Percentiles rank a stretch among this genome's conserved stretches.
Conservation (phyloP, 1,140 invertebrate genomes). For the Whitmania pigra region DNA sequence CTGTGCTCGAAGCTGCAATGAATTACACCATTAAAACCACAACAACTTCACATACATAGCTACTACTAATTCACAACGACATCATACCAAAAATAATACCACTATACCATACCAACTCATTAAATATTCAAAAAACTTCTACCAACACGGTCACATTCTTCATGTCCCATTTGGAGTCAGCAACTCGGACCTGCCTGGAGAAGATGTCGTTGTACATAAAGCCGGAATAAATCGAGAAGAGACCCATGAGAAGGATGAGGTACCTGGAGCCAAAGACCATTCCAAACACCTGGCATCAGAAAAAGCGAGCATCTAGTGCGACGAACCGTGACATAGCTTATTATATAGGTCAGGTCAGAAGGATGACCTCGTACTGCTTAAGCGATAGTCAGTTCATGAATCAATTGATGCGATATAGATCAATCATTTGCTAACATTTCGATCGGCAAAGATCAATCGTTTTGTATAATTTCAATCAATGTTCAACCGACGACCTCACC, state of each 20-base stretch:
- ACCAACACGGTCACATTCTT: not conserved
- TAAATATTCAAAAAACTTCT: not conserved
- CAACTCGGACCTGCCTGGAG: constrained; percentile 86
- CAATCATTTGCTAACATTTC: not conserved
- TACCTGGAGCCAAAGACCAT: constrained; percentile 95
- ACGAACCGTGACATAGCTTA: too few species aligned
- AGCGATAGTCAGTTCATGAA: not conserved
- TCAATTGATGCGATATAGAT: not conserved
- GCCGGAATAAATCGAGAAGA: constrained; percentile 92
- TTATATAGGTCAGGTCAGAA: too few species aligned
- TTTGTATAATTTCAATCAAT: not conserved
- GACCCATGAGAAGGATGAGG: constrained; percentile 91
- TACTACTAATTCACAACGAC: too few species aligned
- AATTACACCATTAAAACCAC: not conserved
- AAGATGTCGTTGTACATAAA: constrained; percentile 94
- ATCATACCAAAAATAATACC: too few species aligned
- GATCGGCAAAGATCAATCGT: not conserved
- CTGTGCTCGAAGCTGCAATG: not conserved
- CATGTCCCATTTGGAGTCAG: constrained; percentile 47
- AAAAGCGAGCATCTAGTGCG: too few species aligned
- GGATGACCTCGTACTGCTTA: not conserved
- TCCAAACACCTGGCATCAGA: constrained; percentile 53
- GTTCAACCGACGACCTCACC: constrained; percentile 25
- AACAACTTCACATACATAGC: too few species aligned
- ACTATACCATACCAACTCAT: too few species aligned